Conservation (phyloP, 35 echinoderm and acorn worm species). For the Apostichopus japonicus region DNA sequence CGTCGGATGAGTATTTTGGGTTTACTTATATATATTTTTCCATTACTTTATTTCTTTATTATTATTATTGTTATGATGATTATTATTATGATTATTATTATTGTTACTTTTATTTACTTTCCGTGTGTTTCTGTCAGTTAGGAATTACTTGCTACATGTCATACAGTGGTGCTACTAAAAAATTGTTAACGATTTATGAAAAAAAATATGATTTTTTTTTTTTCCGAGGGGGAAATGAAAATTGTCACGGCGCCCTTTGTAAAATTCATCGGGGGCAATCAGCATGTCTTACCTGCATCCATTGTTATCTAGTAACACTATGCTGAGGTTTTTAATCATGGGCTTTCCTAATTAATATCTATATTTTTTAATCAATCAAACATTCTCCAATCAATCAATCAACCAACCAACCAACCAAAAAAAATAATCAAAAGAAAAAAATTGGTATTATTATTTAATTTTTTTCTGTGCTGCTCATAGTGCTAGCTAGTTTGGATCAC, state of each 20-base stretch:
- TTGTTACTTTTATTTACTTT: not conserved
- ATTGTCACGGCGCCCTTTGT: not conserved
- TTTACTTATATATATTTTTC: slow-evolving; percentile 20
- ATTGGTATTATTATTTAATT: not conserved
- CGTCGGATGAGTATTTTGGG: not conserved
- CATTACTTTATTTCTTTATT: not conserved
- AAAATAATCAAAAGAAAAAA: slow-evolving; percentile 16
- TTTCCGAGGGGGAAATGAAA: not conserved
- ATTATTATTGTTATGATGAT: not conserved
- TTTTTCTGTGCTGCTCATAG: slow-evolving; percentile 38
- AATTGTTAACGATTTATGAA: not conserved
- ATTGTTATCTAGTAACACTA: slow-evolving; percentile 23
- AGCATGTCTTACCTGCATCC: slow-evolving; percentile 17
- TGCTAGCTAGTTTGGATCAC: slow-evolving; percentile 46
- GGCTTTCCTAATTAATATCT: slow-evolving; percentile 44
- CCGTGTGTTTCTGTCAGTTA: not conserved
- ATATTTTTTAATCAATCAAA: not conserved
- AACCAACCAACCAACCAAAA: slow-evolving; percentile 30
- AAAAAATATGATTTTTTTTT: not conserved
- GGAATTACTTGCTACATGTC: not conserved
- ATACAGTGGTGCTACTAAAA: slow-evolving; percentile 30
- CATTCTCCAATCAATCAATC: slow-evolving; percentile 34
- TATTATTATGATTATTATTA: too few species aligned
- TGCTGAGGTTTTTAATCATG: slow-evolving; percentile 17
- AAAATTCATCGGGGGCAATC: not conserved